Evolutionary conservation across 1,140 invertebrate species (phyloP).

Genomic region (Micrasema longulum): DNA sequence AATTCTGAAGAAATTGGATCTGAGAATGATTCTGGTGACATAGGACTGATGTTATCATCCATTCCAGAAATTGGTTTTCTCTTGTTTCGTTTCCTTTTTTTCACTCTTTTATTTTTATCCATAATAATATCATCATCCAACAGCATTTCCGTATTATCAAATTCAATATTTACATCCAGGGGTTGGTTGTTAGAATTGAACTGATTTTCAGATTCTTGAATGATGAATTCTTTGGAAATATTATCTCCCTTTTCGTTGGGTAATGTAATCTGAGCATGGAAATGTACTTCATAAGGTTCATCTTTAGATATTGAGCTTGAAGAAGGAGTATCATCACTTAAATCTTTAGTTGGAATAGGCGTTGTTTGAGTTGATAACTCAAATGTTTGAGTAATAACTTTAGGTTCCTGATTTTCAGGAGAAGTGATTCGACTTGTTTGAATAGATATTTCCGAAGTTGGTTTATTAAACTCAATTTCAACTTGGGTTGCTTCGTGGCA

Average conservation of each 20-base stretch:
- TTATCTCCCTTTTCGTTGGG: conserved; percentile 62
- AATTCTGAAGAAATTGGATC: conserved; percentile 67
- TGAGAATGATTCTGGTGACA: conserved; percentile 64
- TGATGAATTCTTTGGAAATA: conserved; percentile 48
- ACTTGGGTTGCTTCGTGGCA: conserved; percentile 46
- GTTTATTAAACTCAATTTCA: conserved; percentile 56
- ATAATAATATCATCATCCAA: conserved; percentile 53
- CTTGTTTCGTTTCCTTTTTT: conserved; percentile 63
- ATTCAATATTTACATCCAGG: conserved; percentile 38
- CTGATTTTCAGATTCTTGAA: conserved; percentile 43
- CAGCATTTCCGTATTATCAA: conserved; percentile 46
- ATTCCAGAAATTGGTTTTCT: conserved; percentile 48
- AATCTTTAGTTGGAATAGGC: conserved; percentile 57
- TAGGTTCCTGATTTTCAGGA: conserved; percentile 46
- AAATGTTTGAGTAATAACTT: conserved; percentile 56
- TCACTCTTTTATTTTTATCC: conserved; percentile 62
- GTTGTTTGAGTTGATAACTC: conserved; percentile 65
- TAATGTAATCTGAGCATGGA: conserved; percentile 71
- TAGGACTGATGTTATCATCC: conserved; percentile 57
- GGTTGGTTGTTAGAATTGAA: conserved; percentile 17
- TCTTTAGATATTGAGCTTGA: conserved; percentile 66
- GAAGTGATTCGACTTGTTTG: conserved; percentile 50
- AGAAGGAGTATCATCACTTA: conserved; percentile 54
- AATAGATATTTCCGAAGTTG: conserved; percentile 53
- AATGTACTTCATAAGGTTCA: conserved; percentile 74